Conservation (phyloP, 2,113 vertebrate genomes). For the Manacus vitellinus region DNA sequence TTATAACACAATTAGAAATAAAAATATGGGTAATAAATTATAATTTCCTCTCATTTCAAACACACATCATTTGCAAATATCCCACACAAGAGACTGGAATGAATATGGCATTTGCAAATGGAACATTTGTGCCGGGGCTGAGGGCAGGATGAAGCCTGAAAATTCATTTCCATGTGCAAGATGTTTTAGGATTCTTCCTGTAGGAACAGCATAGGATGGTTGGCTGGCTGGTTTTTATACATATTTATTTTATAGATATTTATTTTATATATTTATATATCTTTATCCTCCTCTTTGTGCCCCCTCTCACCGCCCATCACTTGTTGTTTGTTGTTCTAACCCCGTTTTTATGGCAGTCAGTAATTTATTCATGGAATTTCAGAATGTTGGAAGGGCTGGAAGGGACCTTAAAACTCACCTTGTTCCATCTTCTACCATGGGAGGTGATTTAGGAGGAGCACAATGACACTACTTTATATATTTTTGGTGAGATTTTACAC, state of each 20-base stretch:
- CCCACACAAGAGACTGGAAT: neutral
- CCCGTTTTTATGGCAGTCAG: neutral
- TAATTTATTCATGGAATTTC: neutral
- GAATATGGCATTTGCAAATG: neutral
- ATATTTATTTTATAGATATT: no score
- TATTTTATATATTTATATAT: neutral
- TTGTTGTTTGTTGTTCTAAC: neutral
- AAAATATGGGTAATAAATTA: neutral
- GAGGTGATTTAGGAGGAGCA: no score
- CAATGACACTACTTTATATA: neutral
- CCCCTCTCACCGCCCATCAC: neutral
- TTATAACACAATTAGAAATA: neutral
- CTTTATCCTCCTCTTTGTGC: neutral
- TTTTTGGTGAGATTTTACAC: neutral
- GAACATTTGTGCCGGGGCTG: neutral
- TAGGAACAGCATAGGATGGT: neutral
- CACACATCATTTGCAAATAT: neutral
- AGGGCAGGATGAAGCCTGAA: neutral
- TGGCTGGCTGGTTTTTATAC: neutral
- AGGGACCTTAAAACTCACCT: neutral
- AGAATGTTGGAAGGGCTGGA: neutral
- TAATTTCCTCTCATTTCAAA: neutral
- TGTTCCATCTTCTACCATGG: neutral
- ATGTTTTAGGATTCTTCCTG: neutral
- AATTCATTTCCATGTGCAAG: neutral